Conservation (phyloP, 2,113 vertebrate species). For the Otis tarda region DNA sequence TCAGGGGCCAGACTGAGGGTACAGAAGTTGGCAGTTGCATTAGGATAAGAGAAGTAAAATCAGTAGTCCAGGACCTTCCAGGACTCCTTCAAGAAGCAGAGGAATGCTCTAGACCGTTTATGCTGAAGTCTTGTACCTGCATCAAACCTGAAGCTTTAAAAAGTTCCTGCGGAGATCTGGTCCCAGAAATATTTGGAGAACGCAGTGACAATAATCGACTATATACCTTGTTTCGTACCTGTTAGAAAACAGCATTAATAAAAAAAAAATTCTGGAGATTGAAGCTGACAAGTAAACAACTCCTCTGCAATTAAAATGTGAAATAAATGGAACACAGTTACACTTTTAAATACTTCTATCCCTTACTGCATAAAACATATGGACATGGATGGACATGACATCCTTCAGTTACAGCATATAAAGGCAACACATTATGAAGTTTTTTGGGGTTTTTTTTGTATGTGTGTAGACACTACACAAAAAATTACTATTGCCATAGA, state of each 20-base stretch:
- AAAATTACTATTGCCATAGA: not conserved
- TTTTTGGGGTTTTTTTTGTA: not conserved
- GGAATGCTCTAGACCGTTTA: not conserved
- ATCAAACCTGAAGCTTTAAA: constrained; percentile 92
- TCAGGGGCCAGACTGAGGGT: not conserved
- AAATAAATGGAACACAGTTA: not conserved
- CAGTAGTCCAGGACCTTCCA: not conserved
- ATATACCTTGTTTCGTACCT: constrained; percentile 95
- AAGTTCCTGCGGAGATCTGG: constrained; percentile 92
- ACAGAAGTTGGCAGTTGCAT: not conserved
- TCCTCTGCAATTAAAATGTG: not conserved
- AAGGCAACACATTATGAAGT: not conserved
- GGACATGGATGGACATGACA: not conserved
- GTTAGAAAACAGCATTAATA: constrained; percentile 29
- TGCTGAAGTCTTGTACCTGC: constrained; percentile 78
- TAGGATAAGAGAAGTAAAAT: not conserved
- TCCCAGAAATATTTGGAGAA: constrained; percentile 87
- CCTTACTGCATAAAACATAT: not conserved
- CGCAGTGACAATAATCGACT: constrained; percentile 88
- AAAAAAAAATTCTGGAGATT: not conserved
- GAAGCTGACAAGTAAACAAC: not conserved
- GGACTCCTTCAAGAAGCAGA: not conserved
- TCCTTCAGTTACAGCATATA: not conserved
- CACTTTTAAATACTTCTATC: not conserved
- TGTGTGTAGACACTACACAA: not conserved